These are phyloP conservation scores for Prunella fulvescens DNA, from an alignment of 2,113 vertebrate species.

Conservation along the genomic window DNA sequence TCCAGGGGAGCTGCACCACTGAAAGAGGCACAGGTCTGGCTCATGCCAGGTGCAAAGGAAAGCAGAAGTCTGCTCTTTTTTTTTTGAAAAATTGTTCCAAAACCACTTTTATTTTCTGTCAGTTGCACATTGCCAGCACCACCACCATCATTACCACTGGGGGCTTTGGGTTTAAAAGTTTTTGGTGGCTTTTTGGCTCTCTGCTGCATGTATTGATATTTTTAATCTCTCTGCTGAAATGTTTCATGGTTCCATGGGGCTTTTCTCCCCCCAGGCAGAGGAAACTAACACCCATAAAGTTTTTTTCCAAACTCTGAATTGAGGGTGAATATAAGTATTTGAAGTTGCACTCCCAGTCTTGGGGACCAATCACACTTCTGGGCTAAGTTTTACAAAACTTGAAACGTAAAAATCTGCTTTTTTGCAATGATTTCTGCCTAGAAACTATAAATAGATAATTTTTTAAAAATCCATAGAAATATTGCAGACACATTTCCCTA, in stretches of 20 bases:
- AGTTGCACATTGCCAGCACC: not conserved
- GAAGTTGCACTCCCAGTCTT: not conserved
- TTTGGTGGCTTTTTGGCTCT: not conserved
- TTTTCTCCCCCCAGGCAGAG: not conserved
- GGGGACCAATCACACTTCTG: not conserved
- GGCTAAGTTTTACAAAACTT: not conserved
- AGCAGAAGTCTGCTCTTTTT: not conserved
- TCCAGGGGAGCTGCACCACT: not conserved
- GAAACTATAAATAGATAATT: not conserved
- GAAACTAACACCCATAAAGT: not conserved
- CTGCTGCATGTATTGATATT: not conserved
- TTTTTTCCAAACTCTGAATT: not conserved
- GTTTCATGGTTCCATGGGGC: not conserved
- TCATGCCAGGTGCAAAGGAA: not conserved
- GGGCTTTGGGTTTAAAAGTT: not conserved
- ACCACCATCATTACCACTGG: not conserved
- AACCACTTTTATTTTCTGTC: not conserved
- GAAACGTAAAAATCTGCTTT: not conserved
- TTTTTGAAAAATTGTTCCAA: not conserved
- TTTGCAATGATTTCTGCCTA: not conserved
- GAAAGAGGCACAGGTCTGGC: not conserved
- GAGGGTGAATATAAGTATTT: not conserved
- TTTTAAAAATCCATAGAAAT: not conserved
- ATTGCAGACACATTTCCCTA: not conserved
- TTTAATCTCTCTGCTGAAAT: not conserved